Percentiles rank a stretch among this genome's conserved stretches.
Evolutionary conservation across 2,113 vertebrate species (phyloP).

Genomic region (Onychostoma macrolepis): DNA sequence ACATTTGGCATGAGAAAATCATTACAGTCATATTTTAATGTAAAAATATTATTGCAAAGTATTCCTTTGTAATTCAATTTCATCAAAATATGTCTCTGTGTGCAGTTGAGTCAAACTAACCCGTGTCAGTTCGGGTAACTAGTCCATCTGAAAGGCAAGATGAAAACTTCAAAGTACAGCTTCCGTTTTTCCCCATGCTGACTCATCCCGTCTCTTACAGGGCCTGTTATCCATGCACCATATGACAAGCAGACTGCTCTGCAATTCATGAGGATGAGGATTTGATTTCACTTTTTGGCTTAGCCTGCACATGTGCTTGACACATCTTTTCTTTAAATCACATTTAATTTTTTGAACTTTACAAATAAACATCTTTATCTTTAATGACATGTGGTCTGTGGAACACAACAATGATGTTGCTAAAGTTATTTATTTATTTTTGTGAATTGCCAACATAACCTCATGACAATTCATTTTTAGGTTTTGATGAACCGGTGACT

Average conservation of each 20-base stretch:
- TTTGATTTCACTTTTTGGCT: slow-evolving; percentile 13
- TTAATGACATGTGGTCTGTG: not conserved
- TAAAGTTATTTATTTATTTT: not conserved
- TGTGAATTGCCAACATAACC: not conserved
- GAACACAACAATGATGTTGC: not conserved
- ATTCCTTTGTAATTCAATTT: not conserved
- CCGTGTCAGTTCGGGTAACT: not conserved
- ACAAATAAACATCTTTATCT: not conserved
- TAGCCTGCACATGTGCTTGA: not conserved
- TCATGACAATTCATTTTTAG: not conserved
- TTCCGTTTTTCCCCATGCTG: not conserved
- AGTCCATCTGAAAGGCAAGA: not conserved
- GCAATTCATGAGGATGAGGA: not conserved
- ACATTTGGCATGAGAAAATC: not conserved
- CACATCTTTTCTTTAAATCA: not conserved
- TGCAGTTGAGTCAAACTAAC: not conserved
- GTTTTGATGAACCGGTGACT: not conserved
- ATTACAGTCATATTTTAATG: not conserved
- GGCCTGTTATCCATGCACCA: not conserved
- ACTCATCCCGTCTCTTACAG: slow-evolving; percentile 5
- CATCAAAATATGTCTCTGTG: not conserved
- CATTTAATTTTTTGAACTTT: not conserved
- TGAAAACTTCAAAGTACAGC: slow-evolving; percentile 24
- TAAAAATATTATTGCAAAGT: not conserved
- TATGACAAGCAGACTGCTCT: slow-evolving; percentile 19